Evolutionary conservation across 2,888 invertebrate species (phyloP), one percentile per base, ranked within the genome.

Genomic region (Eudasyphora cyanicolor): DNA sequence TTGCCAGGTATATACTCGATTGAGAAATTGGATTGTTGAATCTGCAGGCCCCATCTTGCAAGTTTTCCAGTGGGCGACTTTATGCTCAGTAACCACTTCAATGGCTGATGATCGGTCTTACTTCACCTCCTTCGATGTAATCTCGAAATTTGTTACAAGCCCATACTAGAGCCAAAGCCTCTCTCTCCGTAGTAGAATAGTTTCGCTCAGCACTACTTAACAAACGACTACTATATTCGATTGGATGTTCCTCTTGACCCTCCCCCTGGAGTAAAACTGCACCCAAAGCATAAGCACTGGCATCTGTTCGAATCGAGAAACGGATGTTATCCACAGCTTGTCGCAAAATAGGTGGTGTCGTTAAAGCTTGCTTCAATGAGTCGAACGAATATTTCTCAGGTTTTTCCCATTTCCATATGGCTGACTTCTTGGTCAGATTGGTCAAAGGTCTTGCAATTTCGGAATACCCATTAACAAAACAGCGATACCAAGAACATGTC

Each of bases 41-140:
- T 86, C 29, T 70, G 83, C 4, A 93, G 57, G 0, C 90, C 91
- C 93, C 93, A 93, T 35, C 93, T 82, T 0, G 90, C 91, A 0
- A 93, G 85, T 51, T 92, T 79, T 4, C 92, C 92, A 12, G 88
- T 87, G 0, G 91, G 92, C n/a, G n/a, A 88, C 76, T 91, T 91
- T 4, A 92, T 45, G 0, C 87, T 85, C 83, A 91, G 82, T 10
- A 93, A 79, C n/a, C n/a, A n/a, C n/a, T n/a, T n/a, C n/a, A n/a
- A n/a, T n/a, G n/a, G n/a, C n/a, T n/a, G n/a, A n/a, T 93, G 93
- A 79, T 93, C 93, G 0, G 92, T 92, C 5, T 19, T 7, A 79
- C 38, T 70, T 82, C 82, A 0, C 87, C 67, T 0, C 90, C 89
- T 67, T 92, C 91, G 0, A 93, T 82, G 80, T 91, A 93, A 0